These are phyloP conservation scores for Silurus asotus DNA, from an alignment of 2,113 vertebrate genomes.

Conservation along the genomic window DNA sequence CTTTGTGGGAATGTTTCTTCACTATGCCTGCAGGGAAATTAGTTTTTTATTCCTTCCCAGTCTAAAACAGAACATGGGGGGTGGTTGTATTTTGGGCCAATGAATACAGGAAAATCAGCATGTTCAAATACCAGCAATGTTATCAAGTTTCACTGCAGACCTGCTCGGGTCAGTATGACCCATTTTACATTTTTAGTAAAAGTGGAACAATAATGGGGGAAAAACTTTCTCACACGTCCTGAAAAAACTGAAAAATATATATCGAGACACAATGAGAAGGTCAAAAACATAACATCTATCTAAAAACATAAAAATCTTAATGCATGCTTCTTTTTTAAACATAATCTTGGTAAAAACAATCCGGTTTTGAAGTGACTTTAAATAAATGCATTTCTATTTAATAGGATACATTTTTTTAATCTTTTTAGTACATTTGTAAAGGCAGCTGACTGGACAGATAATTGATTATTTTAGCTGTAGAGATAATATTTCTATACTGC, in stretches of 20 bases:
- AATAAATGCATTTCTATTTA: neutral
- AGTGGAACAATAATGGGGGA: neutral
- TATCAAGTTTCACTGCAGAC: constrained; percentile 5
- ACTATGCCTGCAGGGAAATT: neutral
- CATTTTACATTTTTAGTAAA: constrained; percentile 5
- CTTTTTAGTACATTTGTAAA: neutral
- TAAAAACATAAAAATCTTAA: neutral
- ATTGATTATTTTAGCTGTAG: neutral
- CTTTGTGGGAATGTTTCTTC: constrained; percentile 18
- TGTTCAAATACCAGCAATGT: constrained; percentile 10
- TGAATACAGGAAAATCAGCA: constrained; percentile 12
- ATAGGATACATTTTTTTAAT: neutral
- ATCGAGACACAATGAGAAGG: neutral
- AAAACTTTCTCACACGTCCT: neutral
- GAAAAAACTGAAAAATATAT: neutral
- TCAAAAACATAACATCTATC: neutral
- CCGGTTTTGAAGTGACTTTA: neutral
- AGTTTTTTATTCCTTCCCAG: neutral
- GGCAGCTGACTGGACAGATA: neutral
- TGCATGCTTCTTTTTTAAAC: neutral
- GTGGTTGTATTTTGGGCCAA: constrained; percentile 1
- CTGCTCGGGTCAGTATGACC: neutral
- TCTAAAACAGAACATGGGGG: neutral
- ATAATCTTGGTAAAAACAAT: neutral
- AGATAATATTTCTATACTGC: neutral